Conservation (phyloP, 2,888 invertebrate species). For the Autographa pulchrina region DNA sequence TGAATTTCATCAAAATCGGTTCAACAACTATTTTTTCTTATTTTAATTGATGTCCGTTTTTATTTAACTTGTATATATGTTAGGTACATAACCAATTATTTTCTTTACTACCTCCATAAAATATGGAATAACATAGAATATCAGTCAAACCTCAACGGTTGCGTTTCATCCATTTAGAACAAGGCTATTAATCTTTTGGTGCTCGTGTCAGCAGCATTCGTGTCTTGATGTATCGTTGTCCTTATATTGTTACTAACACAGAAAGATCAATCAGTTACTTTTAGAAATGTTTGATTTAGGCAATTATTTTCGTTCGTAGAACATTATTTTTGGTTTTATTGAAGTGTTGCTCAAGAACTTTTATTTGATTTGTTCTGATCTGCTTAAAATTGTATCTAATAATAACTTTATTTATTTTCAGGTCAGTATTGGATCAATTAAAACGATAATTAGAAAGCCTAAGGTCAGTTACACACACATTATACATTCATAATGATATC, state of each 20-base stretch:
- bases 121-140: background rate
- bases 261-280: background rate
- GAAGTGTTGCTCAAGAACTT: no score
- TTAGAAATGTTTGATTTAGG: background rate
- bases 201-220: conserved; percentile 38
- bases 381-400: background rate
- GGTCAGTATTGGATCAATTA: background rate
- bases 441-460: background rate
- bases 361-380: no score
- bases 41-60: no score
- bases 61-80: no score
- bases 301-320: no score
- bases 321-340: no score
- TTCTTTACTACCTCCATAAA: background rate
- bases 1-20: no score
- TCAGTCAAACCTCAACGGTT: conserved; percentile 10
- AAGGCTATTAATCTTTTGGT: conserved; percentile 37
- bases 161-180: conserved; percentile 14
- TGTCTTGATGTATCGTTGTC: conserved; percentile 43
- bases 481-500: no score
- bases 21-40: no score
- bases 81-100: no score
- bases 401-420: background rate
- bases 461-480: no score
- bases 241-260: conserved; percentile 14